A percentile compares a stretch with the other conserved stretches of the same genome.
These are phyloP conservation scores for Hypsibius dujardini DNA, from an alignment of 1,140 invertebrate species.

Conservation along the genomic window DNA sequence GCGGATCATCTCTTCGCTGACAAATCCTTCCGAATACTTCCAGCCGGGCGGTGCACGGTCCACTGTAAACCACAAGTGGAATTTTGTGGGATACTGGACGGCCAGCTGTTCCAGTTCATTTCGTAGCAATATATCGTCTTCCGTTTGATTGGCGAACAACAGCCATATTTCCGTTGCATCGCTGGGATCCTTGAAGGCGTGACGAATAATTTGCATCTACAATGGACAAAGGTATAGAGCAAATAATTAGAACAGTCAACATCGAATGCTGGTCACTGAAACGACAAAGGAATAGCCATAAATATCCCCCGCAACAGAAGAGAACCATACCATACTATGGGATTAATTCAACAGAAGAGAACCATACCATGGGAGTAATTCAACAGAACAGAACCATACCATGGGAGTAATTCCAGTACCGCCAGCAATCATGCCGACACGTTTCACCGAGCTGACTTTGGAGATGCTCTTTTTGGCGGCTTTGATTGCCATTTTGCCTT, in stretches of 20 bases:
- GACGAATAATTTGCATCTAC: slow-evolving; percentile 58
- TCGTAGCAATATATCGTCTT: slow-evolving; percentile 79
- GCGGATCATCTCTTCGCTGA: slow-evolving; percentile 76
- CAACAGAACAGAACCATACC: too few species aligned
- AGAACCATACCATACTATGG: too few species aligned
- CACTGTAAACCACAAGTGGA: slow-evolving; percentile 84
- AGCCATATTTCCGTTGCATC: slow-evolving; percentile 64
- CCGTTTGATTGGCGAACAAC: slow-evolving; percentile 90
- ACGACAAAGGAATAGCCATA: too few species aligned
- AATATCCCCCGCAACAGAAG: too few species aligned
- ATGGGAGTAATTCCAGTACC: slow-evolving; percentile 83
- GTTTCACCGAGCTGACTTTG: slow-evolving; percentile 27
- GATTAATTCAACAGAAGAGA: too few species aligned
- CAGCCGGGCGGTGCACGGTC: slow-evolving; percentile 65
- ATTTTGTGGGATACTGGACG: slow-evolving; percentile 51
- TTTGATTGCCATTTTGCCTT: slow-evolving; percentile 58
- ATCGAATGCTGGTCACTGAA: background rate
- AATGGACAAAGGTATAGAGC: too few species aligned
- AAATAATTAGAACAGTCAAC: slow-evolving; percentile 2
- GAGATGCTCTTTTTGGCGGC: slow-evolving; percentile 53
- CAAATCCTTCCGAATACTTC: slow-evolving; percentile 77
- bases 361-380: too few species aligned
- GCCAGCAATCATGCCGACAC: slow-evolving; percentile 58
- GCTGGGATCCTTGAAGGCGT: slow-evolving; percentile 58
- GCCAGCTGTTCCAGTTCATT: slow-evolving; percentile 68